Base-by-base conservation (phyloP, 2,888 invertebrate genomes). In the Priocnemis perturbator region DNA sequence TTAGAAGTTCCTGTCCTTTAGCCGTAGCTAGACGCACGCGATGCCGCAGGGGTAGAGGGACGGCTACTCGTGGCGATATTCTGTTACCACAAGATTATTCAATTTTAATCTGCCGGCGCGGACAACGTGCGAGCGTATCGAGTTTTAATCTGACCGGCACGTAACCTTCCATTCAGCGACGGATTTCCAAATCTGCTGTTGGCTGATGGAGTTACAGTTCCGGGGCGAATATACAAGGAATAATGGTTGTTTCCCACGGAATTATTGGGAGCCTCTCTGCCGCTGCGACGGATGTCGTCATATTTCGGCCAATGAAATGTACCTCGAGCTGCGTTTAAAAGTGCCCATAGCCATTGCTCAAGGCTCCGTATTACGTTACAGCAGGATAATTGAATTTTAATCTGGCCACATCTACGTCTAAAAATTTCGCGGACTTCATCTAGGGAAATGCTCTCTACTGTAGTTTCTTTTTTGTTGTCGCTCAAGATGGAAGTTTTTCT, bases 301-400 rank as follows among this genome's bases (percentile, higher is more conserved):
- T 5, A 26, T 26, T 3, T 5, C 2, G 3, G 3, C 26, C 26
- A 26, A 3, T 26, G 5, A 26, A 26, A 26, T 26, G 26, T 26
- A 26, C 26, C 5, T 26, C 3, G 26, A 26, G 5, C 5, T 5
- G 26, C 26, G 26, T 26, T 26, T 26, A 2, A 26, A 26, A 26
- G 5, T 26, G 26, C 26, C 5, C 26, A 5, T 26, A 26, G 7
- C 37, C 37, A 37, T 37, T 9, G 11, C 11, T 3, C 37, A n/a
- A 5, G 17, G 47, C 9, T 37, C 57, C 64, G 67, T 69, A 69
- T 71, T 71, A 69, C 63, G 67, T 74, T 71, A 67, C 71, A 63
- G 61, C 59, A 26, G 67, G 71, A 67, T 69, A 67, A 71, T 71
- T 69, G 64, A 67, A 64, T 69, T 71, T 71, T 71, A 60, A 71